These are phyloP conservation scores for Podarcis cretensis DNA, from an alignment of 2,113 vertebrate genomes.

Conservation along the genomic window DNA sequence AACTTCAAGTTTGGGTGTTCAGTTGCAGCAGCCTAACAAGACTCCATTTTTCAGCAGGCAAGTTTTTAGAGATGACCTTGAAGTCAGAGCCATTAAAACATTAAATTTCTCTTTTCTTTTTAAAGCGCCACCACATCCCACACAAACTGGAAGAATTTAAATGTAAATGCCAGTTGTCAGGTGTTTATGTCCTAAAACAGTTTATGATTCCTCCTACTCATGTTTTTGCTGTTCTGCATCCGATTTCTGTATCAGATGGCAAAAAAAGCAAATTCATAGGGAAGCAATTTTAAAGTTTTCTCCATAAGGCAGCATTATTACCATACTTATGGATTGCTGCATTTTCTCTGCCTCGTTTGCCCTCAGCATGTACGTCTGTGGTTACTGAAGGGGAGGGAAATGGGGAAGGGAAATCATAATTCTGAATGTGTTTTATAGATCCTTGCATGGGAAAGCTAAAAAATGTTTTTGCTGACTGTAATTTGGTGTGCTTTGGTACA, in stretches of 20 bases:
- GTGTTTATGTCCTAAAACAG: background rate
- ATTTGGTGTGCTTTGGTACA: slow-evolving; percentile 33
- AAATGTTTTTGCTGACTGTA: slow-evolving; percentile 40
- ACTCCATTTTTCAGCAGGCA: background rate
- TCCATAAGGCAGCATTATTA: slow-evolving; percentile 55
- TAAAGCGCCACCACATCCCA: slow-evolving; percentile 31
- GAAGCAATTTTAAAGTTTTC: slow-evolving; percentile 62
- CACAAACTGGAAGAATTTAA: slow-evolving; percentile 29
- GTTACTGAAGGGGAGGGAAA: slow-evolving; percentile 15
- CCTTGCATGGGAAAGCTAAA: slow-evolving; percentile 12
- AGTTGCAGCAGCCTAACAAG: background rate
- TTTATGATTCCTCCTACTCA: slow-evolving; percentile 8
- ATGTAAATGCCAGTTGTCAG: slow-evolving; percentile 26
- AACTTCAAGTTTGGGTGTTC: background rate
- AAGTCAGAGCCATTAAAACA: background rate
- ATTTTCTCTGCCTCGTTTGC: slow-evolving; percentile 56
- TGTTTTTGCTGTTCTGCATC: slow-evolving; percentile 29
- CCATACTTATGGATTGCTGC: slow-evolving; percentile 47
- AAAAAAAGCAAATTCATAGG: slow-evolving; percentile 31
- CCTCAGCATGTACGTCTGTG: slow-evolving; percentile 27
- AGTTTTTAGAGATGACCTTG: background rate
- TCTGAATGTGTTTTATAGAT: slow-evolving; percentile 37
- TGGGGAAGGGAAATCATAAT: slow-evolving; percentile 11
- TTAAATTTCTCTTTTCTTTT: slow-evolving; percentile 35
- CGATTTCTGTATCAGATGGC: slow-evolving; percentile 15